Evolutionary conservation across 2,797 vertebrate species (phyloP).

Genomic region (Macropodus opercularis): DNA sequence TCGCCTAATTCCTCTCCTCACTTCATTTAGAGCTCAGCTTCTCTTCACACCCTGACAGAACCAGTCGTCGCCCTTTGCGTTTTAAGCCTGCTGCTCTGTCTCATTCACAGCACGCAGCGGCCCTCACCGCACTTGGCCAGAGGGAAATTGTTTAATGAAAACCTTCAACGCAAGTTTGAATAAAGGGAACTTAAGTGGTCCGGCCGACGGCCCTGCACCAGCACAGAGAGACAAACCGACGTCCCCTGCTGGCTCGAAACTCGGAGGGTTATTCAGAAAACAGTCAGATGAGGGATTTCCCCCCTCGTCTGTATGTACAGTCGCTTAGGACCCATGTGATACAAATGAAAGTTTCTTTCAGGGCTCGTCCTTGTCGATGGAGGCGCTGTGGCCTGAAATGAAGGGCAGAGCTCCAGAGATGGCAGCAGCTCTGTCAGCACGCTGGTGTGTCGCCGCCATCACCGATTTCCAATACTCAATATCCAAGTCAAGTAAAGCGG

Average conservation of each 20-base stretch:
- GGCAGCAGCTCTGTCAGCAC: neutral
- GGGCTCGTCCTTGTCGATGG: constrained; percentile 2
- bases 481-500: constrained; percentile 36
- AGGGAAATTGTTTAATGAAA: constrained; percentile 15
- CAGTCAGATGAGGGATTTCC: constrained; percentile 18
- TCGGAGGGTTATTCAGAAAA: constrained; percentile 10
- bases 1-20: neutral
- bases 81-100: neutral
- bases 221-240: neutral
- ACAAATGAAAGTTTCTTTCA: neutral
- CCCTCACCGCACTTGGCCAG: neutral
- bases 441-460: constrained; percentile 17
- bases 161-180: neutral
- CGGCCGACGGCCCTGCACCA: neutral
- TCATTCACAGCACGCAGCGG: constrained; percentile 16
- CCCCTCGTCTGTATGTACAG: constrained; percentile 9
- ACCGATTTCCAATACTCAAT: constrained; percentile 45
- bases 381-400: constrained; percentile 26
- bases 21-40: neutral
- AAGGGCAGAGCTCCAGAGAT: constrained; percentile 13
- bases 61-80: neutral
- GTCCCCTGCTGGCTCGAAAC: neutral
- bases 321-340: neutral
- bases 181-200: neutral
- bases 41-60: constrained; percentile 2